Evolutionary conservation across 2,113 vertebrate species (phyloP).

Genomic region (Phaetusa simplex): DNA sequence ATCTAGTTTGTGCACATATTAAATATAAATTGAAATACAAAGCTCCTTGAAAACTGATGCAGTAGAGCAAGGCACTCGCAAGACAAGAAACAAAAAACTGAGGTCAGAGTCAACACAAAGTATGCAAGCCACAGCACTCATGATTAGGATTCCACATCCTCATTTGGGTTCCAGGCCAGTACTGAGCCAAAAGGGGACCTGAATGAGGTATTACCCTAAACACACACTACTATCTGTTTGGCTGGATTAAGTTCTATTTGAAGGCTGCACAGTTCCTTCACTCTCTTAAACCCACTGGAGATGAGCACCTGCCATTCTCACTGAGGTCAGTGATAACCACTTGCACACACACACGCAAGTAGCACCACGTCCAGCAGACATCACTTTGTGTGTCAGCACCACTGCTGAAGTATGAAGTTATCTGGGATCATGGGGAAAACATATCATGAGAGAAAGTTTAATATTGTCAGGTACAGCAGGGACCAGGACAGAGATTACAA

Average conservation of each 20-base stretch:
- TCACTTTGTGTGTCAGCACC: neutral
- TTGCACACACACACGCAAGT: rapidly evolving
- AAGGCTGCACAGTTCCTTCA: neutral
- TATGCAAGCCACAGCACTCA: no score
- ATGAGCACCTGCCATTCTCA: neutral
- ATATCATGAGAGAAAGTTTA: neutral
- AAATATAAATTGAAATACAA: neutral
- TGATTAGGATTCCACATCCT: neutral
- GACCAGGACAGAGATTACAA: neutral
- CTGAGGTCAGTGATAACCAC: neutral
- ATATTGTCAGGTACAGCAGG: neutral
- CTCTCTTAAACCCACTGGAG: neutral
- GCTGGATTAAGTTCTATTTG: neutral
- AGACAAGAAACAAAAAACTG: neutral
- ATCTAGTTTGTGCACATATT: neutral
- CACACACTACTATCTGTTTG: neutral
- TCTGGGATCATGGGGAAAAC: neutral
- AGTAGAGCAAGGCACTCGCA: neutral
- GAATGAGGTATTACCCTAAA: neutral
- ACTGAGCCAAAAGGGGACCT: neutral
- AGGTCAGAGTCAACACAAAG: neutral
- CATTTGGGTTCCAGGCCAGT: neutral
- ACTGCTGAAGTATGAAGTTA: neutral
- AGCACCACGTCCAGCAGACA: neutral
- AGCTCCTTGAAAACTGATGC: neutral